Evolutionary conservation across 2,797 vertebrate genomes (phyloP), one percentile per base, ranked within the genome.

Genomic region (Thamnophis elegans): DNA sequence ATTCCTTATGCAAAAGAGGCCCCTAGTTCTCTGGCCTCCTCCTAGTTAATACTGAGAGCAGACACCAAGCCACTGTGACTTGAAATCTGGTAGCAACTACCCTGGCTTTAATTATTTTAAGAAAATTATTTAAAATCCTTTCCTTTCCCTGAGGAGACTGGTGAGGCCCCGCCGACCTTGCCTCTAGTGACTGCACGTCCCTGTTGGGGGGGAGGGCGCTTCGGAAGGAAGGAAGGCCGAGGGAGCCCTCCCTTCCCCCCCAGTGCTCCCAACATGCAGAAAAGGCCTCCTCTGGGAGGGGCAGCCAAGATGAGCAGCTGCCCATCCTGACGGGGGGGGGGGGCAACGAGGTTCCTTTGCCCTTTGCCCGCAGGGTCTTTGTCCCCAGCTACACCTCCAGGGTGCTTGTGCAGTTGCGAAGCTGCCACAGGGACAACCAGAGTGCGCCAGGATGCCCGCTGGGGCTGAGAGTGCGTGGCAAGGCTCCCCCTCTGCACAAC

Each of bases 401-500:
- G 92, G 98, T 99, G 94, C 98, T 98, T 90, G 98, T 99, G 88
- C 98, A 99, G 96, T 98, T 99, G 96, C 96, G 98, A 93, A 98
- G 97, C 97, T 99, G 99, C 97, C 97, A 97, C 94, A 98, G 97
- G 59, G 97, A 96, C 95, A 98, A 98, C 96, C 98, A 59, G 0
- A 98, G 98, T 16, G 94, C 95, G 0, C 98, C 98, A 78, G 97
- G 96, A 94, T 99, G 99, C 97, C 99, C 99, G 0, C 98, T 99
- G 96, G 98, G 98, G 95, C 96, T 99, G 96, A 99, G 98, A 96
- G 97, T 99, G 92, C 97, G 99, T 92, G 98, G 99, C 28, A 98
- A 99, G 93, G 99, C 99, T 8, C 99, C 99, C 0, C 99, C 99
- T 0, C 97, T 99, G 94, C 99, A 99, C 97, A 99, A 99, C 97